phyloP scores from a whole-genome alignment of 2,113 vertebrate species.

The Pelecanus crispus region DNA sequence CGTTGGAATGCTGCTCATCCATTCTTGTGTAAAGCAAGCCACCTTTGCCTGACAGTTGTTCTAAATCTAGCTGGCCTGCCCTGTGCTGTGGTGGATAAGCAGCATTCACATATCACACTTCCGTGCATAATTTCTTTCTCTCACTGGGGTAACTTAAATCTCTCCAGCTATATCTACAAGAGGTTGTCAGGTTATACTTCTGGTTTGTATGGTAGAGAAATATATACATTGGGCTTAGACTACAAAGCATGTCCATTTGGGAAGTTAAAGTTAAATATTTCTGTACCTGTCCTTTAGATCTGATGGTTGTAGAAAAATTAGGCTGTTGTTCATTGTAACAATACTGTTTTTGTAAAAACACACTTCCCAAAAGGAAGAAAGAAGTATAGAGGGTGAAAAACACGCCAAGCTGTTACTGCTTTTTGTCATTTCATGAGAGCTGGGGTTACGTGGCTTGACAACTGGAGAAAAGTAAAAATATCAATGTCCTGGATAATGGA shows the following conservation, averaged over 20 bases:
- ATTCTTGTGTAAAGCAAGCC: neutral
- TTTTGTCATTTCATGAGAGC: neutral
- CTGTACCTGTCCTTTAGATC: neutral
- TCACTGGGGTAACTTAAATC: neutral
- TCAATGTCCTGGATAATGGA: neutral
- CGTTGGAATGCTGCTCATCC: accelerated
- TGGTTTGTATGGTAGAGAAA: neutral
- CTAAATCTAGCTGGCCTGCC: neutral
- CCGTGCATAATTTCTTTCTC: neutral
- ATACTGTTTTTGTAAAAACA: neutral
- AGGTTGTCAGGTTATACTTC: neutral
- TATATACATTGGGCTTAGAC: neutral
- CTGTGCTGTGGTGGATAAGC: neutral
- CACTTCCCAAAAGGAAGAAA: neutral
- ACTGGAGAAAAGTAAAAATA: neutral
- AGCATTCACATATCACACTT: neutral
- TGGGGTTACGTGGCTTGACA: neutral
- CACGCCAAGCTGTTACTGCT: neutral
- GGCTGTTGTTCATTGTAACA: neutral
- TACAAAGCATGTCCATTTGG: neutral
- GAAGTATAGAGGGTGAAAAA: neutral
- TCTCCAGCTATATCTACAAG: neutral
- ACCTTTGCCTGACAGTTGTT: neutral
- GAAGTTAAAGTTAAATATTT: neutral
- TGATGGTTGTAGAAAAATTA: neutral